phyloP scores from a whole-genome alignment of 2,797 vertebrate species.

The Crax fasciolata region DNA sequence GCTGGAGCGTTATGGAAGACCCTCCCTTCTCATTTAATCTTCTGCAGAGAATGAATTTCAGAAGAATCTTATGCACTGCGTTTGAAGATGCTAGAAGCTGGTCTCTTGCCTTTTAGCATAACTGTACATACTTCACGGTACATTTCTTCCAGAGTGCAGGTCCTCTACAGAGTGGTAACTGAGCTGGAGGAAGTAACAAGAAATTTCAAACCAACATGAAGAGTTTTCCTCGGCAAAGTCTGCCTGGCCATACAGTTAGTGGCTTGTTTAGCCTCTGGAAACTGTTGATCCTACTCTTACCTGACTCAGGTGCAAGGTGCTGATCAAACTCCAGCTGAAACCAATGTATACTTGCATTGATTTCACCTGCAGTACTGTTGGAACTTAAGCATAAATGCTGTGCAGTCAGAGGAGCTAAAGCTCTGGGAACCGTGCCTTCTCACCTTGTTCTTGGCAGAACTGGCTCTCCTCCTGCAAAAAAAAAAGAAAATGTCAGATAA shows the following conservation, averaged over 20 bases:
- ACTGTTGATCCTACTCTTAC: constrained; percentile 30
- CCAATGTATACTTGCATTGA: not conserved
- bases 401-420: not conserved
- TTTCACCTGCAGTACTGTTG: constrained; percentile 26
- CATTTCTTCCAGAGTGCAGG: not conserved
- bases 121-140: not conserved
- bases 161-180: not conserved
- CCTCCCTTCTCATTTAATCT: not conserved
- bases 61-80: rapidly evolving
- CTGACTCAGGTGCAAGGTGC: constrained; percentile 68
- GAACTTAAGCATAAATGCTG: constrained; percentile 14
- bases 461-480: constrained; percentile 24
- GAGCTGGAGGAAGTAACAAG: not conserved
- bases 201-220: rapidly evolving
- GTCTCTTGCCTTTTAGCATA: not conserved
- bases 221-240: not conserved
- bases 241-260: not conserved
- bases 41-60: not conserved
- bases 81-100: not conserved
- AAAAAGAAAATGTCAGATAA: not conserved
- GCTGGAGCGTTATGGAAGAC: not conserved
- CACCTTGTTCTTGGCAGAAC: not conserved
- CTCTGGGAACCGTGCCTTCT: not conserved
- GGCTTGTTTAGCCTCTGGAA: not conserved
- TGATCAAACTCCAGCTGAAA: constrained; percentile 47